Percentiles rank a stretch among this genome's conserved stretches.
Conservation (phyloP, 35 echinoderm and acorn worm genomes). For the Strongylocentrotus purpuratus region DNA sequence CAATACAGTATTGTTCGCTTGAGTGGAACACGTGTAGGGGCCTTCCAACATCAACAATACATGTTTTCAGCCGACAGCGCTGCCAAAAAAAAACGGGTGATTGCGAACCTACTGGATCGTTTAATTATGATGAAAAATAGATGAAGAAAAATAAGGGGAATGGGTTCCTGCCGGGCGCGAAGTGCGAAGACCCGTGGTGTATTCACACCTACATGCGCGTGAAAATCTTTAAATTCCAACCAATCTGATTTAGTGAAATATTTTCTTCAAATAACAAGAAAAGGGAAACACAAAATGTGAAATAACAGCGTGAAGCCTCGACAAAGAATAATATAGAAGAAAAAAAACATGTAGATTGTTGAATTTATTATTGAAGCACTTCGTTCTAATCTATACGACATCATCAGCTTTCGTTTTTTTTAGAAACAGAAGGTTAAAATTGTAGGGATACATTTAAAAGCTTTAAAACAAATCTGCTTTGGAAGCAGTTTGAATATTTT, state of each 20-base stretch:
- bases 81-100: not conserved
- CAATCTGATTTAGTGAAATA: not conserved
- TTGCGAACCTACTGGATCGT: not conserved
- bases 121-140: slow-evolving; percentile 14
- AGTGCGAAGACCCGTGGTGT: not conserved
- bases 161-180: not conserved
- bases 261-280: not conserved
- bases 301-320: too few relatives aligned
- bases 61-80: slow-evolving; percentile 12
- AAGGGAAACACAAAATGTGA: not conserved
- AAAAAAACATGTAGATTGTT: too few relatives aligned
- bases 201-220: not conserved
- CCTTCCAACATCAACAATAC: slow-evolving; percentile 32
- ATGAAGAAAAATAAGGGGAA: not conserved
- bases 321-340: too few relatives aligned
- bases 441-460: too few relatives aligned
- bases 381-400: too few relatives aligned
- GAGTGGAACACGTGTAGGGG: slow-evolving; percentile 13
- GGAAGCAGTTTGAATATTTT: too few relatives aligned
- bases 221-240: not conserved
- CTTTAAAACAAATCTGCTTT: too few relatives aligned
- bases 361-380: too few relatives aligned
- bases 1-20: not conserved
- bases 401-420: too few relatives aligned
- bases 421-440: too few relatives aligned